Conservation (phyloP, 2,797 vertebrate genomes). For the Euphonia xanthogaster region DNA sequence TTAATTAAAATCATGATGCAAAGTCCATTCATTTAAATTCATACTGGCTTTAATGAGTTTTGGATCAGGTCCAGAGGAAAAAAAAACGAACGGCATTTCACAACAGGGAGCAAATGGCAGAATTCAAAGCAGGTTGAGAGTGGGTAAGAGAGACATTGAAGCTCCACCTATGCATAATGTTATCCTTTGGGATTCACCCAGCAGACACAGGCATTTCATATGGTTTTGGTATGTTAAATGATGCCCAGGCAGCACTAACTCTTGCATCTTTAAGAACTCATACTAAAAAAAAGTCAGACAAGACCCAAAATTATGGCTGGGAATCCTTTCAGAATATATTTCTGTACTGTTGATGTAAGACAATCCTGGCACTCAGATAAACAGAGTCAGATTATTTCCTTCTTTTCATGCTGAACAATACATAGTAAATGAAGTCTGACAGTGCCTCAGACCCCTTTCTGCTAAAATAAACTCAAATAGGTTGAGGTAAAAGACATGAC, state of each 20-base stretch:
- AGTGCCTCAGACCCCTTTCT: neutral
- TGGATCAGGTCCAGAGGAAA: neutral
- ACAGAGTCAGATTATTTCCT: neutral
- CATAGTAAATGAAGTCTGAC: neutral
- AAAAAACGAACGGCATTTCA: neutral
- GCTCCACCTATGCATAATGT: neutral
- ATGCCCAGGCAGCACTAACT: neutral
- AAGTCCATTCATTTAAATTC: conserved; percentile 38
- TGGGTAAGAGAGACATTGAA: neutral
- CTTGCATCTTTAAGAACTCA: neutral
- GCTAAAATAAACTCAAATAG: neutral
- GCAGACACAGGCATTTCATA: neutral
- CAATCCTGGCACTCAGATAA: neutral
- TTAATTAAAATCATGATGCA: conserved; percentile 34
- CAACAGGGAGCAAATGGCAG: neutral
- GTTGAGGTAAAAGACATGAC: neutral
- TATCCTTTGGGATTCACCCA: neutral
- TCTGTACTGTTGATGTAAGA: neutral
- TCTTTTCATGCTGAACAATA: neutral
- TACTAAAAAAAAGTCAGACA: neutral
- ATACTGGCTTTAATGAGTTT: neutral
- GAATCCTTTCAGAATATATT: neutral
- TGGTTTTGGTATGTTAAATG: neutral
- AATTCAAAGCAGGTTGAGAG: neutral
- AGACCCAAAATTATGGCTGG: neutral